Conservation (phyloP, 2,888 invertebrate genomes). For the Cantharis rufa region DNA sequence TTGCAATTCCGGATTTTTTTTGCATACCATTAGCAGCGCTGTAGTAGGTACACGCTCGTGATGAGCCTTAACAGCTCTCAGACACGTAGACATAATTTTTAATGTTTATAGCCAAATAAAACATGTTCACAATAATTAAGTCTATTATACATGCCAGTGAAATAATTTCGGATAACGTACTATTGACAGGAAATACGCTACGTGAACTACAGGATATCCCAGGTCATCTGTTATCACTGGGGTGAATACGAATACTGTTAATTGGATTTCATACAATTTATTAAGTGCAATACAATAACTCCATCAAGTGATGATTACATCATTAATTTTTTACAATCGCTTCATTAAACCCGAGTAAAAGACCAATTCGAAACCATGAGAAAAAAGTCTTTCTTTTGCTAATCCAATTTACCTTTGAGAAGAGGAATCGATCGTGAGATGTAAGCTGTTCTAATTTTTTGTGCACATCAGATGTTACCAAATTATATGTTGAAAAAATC, state of each 20-base stretch:
- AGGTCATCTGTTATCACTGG: conserved; percentile 8
- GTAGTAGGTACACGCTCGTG: background rate
- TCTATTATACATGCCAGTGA: background rate
- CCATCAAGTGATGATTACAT: background rate
- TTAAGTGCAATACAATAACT: background rate
- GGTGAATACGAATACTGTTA: conserved; percentile 2
- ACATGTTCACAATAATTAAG: background rate
- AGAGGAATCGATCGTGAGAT: background rate
- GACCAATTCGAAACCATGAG: background rate
- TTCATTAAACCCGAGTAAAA: background rate
- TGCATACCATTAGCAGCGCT: background rate
- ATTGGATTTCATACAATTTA: background rate
- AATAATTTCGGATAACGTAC: conserved; percentile 21
- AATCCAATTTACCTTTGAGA: background rate
- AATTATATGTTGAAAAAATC: background rate
- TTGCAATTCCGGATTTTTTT: background rate
- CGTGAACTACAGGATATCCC: conserved; percentile 30
- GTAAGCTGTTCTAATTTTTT: background rate
- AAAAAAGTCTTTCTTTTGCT: background rate
- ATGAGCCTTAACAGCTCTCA: background rate
- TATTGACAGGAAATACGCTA: conserved; percentile 31
- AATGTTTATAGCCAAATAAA: background rate
- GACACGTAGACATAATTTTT: background rate
- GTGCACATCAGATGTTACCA: background rate
- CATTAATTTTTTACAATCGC: background rate